These are phyloP conservation scores for Polyergus mexicanus DNA, from an alignment of 1,140 invertebrate genomes.

Conservation along the genomic window DNA sequence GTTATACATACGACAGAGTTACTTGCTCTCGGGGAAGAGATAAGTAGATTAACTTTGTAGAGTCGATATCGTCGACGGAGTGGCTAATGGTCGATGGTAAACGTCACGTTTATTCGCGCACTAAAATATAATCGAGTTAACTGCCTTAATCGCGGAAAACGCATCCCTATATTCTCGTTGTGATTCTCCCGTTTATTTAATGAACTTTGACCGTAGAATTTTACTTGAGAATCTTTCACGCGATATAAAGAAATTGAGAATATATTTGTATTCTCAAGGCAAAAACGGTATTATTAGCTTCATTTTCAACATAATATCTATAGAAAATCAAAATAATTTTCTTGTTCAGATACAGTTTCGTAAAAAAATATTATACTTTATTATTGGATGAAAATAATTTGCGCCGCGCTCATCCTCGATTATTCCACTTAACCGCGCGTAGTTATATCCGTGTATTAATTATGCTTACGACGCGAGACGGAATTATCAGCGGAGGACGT, in stretches of 20 bases:
- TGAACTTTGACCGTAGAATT: background rate
- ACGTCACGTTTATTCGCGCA: slow-evolving; percentile 39
- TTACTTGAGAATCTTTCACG: background rate
- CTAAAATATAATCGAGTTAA: slow-evolving; percentile 32
- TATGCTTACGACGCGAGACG: slow-evolving; percentile 1
- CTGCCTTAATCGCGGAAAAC: background rate
- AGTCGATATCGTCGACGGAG: slow-evolving; percentile 59
- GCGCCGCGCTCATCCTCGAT: background rate
- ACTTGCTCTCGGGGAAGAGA: slow-evolving; percentile 62
- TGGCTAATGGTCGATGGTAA: slow-evolving; percentile 64
- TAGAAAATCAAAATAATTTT: background rate
- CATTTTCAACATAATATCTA: too few relatives aligned
- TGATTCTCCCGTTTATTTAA: background rate
- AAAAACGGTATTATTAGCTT: background rate
- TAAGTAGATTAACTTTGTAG: slow-evolving; percentile 77
- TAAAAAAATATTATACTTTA: background rate
- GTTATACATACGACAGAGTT: slow-evolving; percentile 72
- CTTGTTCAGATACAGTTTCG: background rate
- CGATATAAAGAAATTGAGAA: background rate
- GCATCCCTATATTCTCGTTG: too few relatives aligned
- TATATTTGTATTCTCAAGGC: background rate
- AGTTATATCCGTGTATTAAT: slow-evolving; percentile 12
- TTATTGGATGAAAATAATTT: background rate
- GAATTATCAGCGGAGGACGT: slow-evolving; percentile 17
- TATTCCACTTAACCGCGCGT: background rate